A percentile compares a stretch with the other conserved stretches of the same genome.
phyloP scores from a whole-genome alignment of 2,888 invertebrate species.

The Rhogogaster chlorosoma region DNA sequence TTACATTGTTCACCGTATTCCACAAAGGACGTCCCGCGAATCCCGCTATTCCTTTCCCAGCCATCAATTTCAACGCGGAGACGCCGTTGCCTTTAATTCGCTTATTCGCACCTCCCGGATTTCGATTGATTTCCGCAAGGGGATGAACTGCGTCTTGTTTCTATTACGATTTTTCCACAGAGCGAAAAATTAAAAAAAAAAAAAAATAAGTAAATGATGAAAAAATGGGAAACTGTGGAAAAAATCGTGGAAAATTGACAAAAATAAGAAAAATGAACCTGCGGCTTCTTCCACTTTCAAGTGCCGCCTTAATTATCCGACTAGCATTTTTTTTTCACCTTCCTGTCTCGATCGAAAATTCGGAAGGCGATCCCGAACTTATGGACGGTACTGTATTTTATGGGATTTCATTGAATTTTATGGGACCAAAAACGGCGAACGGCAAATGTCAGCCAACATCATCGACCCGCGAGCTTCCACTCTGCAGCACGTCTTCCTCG shows the following conservation, averaged over 20 bases:
- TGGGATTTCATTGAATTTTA: conserved; percentile 3
- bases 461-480: neutral
- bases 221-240: too few species aligned
- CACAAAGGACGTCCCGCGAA: conserved; percentile 58
- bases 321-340: too few species aligned
- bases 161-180: too few species aligned
- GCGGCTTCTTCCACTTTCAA: too few species aligned
- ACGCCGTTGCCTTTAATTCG: conserved; percentile 21
- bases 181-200: neutral
- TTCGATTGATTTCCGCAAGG: conserved; percentile 2
- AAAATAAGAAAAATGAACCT: too few species aligned
- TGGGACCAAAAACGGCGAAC: neutral
- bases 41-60: neutral
- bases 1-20: conserved; percentile 62
- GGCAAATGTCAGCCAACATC: conserved; percentile 20
- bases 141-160: too few species aligned
- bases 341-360: too few species aligned
- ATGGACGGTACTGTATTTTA: neutral
- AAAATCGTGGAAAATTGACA: too few species aligned
- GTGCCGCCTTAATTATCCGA: too few species aligned
- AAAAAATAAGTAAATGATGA: neutral
- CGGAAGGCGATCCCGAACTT: neutral
- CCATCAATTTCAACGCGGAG: conserved; percentile 29
- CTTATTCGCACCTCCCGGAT: neutral
- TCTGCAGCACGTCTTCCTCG: conserved; percentile 9